A percentile compares a stretch with the other conserved stretches of the same genome.
Evolutionary conservation across 2,888 invertebrate genomes (phyloP).

Genomic region (Antheraea yamamai): DNA sequence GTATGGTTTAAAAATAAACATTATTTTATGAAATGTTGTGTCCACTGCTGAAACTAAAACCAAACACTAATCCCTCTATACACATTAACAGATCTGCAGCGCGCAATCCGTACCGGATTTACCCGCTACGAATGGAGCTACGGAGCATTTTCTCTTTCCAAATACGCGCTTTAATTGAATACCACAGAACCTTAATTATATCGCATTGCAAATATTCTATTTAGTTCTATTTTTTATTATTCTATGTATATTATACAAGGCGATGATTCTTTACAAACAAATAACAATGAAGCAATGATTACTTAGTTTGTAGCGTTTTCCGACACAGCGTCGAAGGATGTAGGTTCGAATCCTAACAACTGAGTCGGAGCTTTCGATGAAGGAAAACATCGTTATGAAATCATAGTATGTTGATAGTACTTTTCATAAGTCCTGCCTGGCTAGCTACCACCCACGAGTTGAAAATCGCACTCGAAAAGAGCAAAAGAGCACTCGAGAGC

Average conservation of each 20-base stretch:
- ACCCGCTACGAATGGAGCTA: constrained; percentile 44
- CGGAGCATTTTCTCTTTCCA: constrained; percentile 53
- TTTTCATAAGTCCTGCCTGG: too few relatives aligned
- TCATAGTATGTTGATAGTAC: too few relatives aligned
- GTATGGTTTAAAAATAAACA: not conserved
- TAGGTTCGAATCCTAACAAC: too few relatives aligned
- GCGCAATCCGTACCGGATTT: constrained; percentile 53
- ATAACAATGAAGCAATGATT: too few relatives aligned
- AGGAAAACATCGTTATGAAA: too few relatives aligned
- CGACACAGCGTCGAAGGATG: too few relatives aligned
- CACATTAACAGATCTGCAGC: constrained; percentile 72
- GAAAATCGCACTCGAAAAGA: too few relatives aligned
- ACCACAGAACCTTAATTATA: constrained; percentile 28
- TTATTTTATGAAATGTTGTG: constrained; percentile 30
- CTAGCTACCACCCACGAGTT: too few relatives aligned
- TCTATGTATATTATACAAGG: not conserved
- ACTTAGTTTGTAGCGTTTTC: too few relatives aligned
- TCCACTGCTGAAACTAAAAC: constrained; percentile 53
- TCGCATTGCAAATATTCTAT: not conserved
- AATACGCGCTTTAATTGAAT: constrained; percentile 64
- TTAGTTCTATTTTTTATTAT: not conserved
- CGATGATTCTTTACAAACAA: too few relatives aligned
- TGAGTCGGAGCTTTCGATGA: too few relatives aligned
- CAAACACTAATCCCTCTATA: constrained; percentile 76
- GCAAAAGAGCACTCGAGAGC: too few relatives aligned